Evolutionary conservation across 2,113 vertebrate species (phyloP), one percentile per base, ranked within the genome.

Genomic region (Chionis minor): DNA sequence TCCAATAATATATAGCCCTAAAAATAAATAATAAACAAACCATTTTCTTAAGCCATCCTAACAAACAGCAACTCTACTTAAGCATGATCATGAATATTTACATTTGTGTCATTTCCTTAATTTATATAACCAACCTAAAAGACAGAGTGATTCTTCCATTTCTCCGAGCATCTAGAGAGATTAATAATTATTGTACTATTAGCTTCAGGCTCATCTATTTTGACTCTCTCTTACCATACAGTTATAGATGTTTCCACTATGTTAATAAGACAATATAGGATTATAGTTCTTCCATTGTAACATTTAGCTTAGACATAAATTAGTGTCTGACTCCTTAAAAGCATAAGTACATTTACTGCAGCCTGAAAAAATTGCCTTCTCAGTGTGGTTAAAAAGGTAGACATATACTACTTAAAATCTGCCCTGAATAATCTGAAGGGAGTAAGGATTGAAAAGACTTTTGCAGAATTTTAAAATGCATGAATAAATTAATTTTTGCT

Each of bases 371-470:
- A 38, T 16, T 72, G 12, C 47, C 38, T 72, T 77, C 27, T 16
- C 3, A 30, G 5, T 75, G n/a, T 28, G 16, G 16, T 22, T 44
- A 85, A 59, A 69, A 79, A 71, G 20, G 30, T 54, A 52, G 6
- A 67, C 4, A 40, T 17, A 82, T 5, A 45, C 18, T 59, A 30
- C 61, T 82, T 88, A 35, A 63, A 75, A 59, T 62, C 40, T 70
- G 3, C 9, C 33, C 38, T 49, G 49, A 65, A 73, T 5, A 69
- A 42, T 4, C 8, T 44, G 9, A 58, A 65, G 5, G 5, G 16
- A 47, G 1, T 10, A 21, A 5, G 2, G 6, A 55, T 17, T 1
- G 0, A 70, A 59, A 44, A 75, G 2, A 55, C 38, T 54, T 51
- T 24, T 92, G 27, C 12, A 59, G 19, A 12, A 81, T 83, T 70